phyloP scores from a whole-genome alignment of 2,888 invertebrate species.

The Leptura quadrifasciata region DNA sequence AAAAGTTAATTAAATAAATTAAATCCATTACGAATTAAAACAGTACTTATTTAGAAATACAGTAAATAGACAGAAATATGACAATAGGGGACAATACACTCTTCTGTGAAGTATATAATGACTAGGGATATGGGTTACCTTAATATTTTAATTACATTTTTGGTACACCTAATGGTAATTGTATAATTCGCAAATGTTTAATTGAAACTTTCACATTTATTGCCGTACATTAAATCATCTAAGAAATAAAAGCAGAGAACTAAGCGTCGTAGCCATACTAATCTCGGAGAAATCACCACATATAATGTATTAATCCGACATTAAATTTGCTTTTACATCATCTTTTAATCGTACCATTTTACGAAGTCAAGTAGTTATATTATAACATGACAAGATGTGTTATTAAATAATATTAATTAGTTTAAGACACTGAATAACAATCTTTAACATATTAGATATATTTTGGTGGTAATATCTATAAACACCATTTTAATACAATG shows the following conservation, averaged over 20 bases:
- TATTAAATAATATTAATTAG: too few relatives aligned
- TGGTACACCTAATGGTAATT: not conserved
- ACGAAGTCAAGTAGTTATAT: not conserved
- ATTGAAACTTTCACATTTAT: not conserved
- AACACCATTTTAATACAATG: too few relatives aligned
- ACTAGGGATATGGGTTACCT: too few relatives aligned
- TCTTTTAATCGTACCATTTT: not conserved
- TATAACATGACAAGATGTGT: not conserved
- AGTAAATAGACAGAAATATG: too few relatives aligned
- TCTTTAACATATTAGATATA: too few relatives aligned
- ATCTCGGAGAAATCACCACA: not conserved
- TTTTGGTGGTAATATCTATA: too few relatives aligned
- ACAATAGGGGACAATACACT: too few relatives aligned
- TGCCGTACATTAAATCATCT: not conserved
- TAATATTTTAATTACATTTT: not conserved
- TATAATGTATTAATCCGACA: not conserved
- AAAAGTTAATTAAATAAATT: too few relatives aligned
- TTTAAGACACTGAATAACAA: too few relatives aligned
- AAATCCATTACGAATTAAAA: too few relatives aligned
- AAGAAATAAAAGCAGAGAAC: not conserved
- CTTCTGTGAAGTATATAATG: too few relatives aligned
- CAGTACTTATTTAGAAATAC: too few relatives aligned
- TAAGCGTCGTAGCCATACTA: not conserved
- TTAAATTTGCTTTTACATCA: slow-evolving; percentile 1
- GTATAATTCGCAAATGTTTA: not conserved